Evolutionary conservation across 2,888 invertebrate genomes (phyloP).

Genomic region (Invenusta paracnida): DNA sequence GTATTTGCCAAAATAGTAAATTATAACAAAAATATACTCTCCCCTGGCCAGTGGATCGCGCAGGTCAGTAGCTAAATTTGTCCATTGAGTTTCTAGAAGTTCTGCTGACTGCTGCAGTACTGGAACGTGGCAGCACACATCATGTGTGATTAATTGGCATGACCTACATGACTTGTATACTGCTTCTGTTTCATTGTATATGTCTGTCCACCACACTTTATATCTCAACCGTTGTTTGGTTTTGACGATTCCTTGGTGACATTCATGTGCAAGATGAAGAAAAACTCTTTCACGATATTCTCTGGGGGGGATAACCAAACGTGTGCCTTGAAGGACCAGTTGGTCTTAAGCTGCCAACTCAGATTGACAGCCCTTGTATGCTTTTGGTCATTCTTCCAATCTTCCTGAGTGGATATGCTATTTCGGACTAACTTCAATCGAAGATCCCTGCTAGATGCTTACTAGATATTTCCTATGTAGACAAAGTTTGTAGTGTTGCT

Average conservation of each 20-base stretch:
- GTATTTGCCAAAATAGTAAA: no score
- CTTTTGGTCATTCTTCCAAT: conserved; percentile 30
- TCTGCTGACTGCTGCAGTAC: conserved; percentile 33
- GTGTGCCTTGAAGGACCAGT: not conserved
- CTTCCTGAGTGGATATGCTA: not conserved
- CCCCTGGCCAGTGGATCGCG: no score
- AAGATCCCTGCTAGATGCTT: conserved; percentile 5
- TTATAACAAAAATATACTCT: no score
- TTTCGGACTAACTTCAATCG: not conserved
- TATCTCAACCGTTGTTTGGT: not conserved
- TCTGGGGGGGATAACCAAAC: not conserved
- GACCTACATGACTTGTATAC: not conserved
- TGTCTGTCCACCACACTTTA: not conserved
- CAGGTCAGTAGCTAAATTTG: not conserved
- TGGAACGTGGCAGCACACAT: not conserved
- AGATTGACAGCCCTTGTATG: conserved; percentile 24
- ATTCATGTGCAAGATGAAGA: conserved; percentile 20
- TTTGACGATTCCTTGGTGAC: conserved; percentile 14
- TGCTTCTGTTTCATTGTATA: not conserved
- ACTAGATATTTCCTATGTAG: not conserved
- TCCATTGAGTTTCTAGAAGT: conserved; percentile 40
- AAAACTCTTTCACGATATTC: conserved; percentile 1
- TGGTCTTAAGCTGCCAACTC: conserved; percentile 24
- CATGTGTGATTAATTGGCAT: conserved; percentile 10
- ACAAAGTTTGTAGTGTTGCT: conserved; percentile 19